Evolutionary conservation across 2,888 invertebrate genomes (phyloP), one percentile per base, ranked within the genome.

Genomic region (Drosophila neotestacea): DNA sequence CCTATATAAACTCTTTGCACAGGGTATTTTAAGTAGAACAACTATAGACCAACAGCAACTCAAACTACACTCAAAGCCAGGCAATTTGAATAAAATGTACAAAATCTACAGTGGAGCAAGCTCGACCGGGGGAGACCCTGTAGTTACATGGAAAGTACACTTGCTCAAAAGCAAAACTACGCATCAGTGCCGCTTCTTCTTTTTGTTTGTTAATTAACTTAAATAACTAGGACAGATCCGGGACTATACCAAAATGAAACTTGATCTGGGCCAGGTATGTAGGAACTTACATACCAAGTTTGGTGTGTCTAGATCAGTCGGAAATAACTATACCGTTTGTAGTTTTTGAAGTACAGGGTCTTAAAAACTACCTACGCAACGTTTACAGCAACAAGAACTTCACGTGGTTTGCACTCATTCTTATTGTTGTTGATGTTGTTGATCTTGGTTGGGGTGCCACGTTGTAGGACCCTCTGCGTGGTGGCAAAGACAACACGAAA

Each of bases 351-450:
- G 22, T 22, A 22, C 22, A 22, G 22, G 22, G 22, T 22, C 22
- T 74, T 79, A 86, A 52, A 61, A 73, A 83, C 73, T 89, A 89
- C 85, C 85, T 85, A 85, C 89, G 89, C 85, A 72, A 71, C 65
- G 85, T 74, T 75, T 67, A 66, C 69, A 86, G 7, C 39, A 54
- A 32, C 13, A 56, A 30, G 16, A 60, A 58, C 67, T 85, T 69
- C 86, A 85, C 86, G 77, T 88, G 81, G 70, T 63, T 66, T 39
- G 42, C 39, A 41, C 36, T 54, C 28, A 13, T 46, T 13, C 10
- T 55, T 72, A 48, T 51, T 60, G 69, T 47, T 60, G 70, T 27
- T 47, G 50, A 44, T 65, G 71, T 22, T 56, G 62, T 64, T 52
- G 51, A 39, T 67, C 70, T 75, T 79, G 50, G 70, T 77, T 80